phyloP scores from a whole-genome alignment of 2,797 vertebrate species.

The Peromyscus eremicus region DNA sequence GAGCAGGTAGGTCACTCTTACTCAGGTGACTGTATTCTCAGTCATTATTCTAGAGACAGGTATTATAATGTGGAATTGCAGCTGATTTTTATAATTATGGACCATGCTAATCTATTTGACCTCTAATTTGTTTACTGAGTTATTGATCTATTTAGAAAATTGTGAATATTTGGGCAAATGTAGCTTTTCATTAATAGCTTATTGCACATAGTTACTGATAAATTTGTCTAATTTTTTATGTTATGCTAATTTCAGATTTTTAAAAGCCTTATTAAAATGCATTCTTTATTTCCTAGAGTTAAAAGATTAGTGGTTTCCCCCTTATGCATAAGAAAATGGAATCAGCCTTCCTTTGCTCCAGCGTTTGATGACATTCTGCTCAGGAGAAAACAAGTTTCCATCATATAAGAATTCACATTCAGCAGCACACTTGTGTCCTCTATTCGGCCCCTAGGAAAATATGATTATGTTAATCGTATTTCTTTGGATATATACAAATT shows the following conservation, averaged over 20 bases:
- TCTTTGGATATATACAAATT: conserved; percentile 81
- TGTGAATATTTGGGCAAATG: conserved; percentile 62
- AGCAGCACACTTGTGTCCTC: conserved; percentile 81
- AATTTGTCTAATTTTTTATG: conserved; percentile 66
- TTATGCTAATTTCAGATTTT: conserved; percentile 71
- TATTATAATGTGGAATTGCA: conserved; percentile 28
- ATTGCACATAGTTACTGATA: conserved; percentile 65
- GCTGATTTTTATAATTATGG: conserved; percentile 51
- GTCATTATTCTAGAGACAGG: not conserved
- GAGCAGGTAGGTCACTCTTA: not conserved
- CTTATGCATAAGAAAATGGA: conserved; percentile 75
- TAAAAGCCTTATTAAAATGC: conserved; percentile 76
- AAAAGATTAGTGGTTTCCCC: conserved; percentile 66
- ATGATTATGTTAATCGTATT: conserved; percentile 78
- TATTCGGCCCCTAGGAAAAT: conserved; percentile 80
- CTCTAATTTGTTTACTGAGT: conserved; percentile 71
- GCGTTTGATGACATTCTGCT: conserved; percentile 82
- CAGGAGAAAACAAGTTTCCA: conserved; percentile 80
- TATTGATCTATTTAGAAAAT: conserved; percentile 72
- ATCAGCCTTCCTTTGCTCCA: conserved; percentile 80
- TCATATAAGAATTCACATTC: conserved; percentile 80
- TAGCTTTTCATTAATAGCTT: conserved; percentile 73
- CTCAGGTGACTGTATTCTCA: not conserved
- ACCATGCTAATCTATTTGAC: conserved; percentile 42
- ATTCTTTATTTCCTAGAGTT: conserved; percentile 80